These are phyloP conservation scores for Scarus forsteni DNA, from an alignment of 2,797 vertebrate genomes.

Conservation along the genomic window DNA sequence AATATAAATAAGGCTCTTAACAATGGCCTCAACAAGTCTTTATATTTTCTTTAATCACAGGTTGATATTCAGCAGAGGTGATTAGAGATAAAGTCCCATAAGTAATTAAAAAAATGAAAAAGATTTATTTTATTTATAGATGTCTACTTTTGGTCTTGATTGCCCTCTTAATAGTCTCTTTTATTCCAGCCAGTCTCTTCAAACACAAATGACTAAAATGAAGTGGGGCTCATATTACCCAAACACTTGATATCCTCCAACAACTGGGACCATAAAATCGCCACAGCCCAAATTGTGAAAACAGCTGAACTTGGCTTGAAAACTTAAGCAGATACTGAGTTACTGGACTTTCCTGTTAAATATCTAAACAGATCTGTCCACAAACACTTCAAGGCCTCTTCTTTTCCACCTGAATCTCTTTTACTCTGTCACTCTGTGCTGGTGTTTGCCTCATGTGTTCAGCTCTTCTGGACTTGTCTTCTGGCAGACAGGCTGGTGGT, in stretches of 20 bases:
- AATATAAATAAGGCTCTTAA: constrained; percentile 28
- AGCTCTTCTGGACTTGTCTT: constrained; percentile 58
- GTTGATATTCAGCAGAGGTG: constrained; percentile 4
- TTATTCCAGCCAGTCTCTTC: constrained; percentile 15
- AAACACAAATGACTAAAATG: constrained; percentile 51
- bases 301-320: constrained; percentile 69
- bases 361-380: constrained; percentile 62
- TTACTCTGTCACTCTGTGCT: constrained; percentile 14
- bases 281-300: constrained; percentile 70
- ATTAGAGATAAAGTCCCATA: constrained; percentile 29
- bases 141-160: too few species aligned
- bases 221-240: constrained; percentile 63
- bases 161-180: constrained; percentile 17
- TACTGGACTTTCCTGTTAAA: constrained; percentile 61
- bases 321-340: constrained; percentile 57
- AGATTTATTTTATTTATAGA: too few species aligned
- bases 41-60: constrained; percentile 16
- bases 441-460: constrained; percentile 62
- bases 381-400: constrained; percentile 54
- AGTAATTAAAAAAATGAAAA: too few species aligned
- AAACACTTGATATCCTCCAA: constrained; percentile 66
- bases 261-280: constrained; percentile 70
- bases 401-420: constrained; percentile 43
- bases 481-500: constrained; percentile 49
- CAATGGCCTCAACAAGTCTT: constrained; percentile 9